Base-by-base conservation (phyloP, 30 jellyfish, hydroid and myxozoan genomes). In the Aurelia sp. region DNA sequence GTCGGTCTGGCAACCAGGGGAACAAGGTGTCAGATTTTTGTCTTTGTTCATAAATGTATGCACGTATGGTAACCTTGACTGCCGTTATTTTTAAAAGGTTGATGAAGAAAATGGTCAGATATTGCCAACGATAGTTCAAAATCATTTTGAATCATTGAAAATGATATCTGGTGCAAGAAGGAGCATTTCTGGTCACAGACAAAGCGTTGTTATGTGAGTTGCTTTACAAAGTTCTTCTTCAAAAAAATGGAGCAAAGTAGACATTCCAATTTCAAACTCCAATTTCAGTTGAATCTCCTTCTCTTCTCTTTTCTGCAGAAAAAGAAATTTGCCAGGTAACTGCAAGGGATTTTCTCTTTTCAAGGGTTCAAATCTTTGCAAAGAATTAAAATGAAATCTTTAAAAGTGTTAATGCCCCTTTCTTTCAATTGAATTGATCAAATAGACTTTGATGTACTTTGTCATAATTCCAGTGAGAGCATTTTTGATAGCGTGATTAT, bases 41-140 rank as follows among this genome's bases (percentile, higher is more conserved):
- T 61, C 13, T 9, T 61, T 4, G n/a, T 61, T 7, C 15, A 8
- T 61, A 8, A 61, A n/a, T 61, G 71, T 31, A n/a, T n/a, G 71
- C 9, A 44, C 13, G 71, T 22, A 60, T 31, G 11, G 0, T 12
- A 3, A 67, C 8, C 79, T 24, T 21, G 38, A 5, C 22, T 17
- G 16, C 41, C 12, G 27, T 19, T 27, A 27, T 16, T 30, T 21
- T 61, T 75, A 18, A 41, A 22, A 91, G 97, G 93, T 91, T 10
- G 90, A 86, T 71, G 97, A 68, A 18, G 97, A 91, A 22, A 91
- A 91, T 72, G 97, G 97, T 16, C 96, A 91, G 16, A 80, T 84
- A 15, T 41, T 91, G 40, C 88, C 88, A 22, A 76, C 97, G 16
- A 82, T 84, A 7, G 84, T 91, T 31, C 96, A 91, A 60, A 91